phyloP scores from a whole-genome alignment of 1,140 invertebrate species.

The Euglossa dilemma region DNA sequence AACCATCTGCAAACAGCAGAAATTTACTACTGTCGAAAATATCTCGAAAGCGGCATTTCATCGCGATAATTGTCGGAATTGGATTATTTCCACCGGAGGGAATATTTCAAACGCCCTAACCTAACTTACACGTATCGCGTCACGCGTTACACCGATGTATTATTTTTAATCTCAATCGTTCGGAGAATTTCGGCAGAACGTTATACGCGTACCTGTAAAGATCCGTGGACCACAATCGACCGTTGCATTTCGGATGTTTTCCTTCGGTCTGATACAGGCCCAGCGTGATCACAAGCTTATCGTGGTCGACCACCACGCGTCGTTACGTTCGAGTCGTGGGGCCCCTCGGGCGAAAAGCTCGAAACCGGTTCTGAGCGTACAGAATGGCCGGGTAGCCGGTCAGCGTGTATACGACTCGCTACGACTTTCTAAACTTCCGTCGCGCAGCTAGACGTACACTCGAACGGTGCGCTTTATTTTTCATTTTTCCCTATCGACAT shows the following conservation, averaged over 20 bases:
- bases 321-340: constrained; percentile 68
- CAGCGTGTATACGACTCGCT: constrained; percentile 61
- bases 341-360: constrained; percentile 58
- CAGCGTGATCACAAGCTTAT: constrained; percentile 54
- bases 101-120: background rate
- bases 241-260: constrained; percentile 50
- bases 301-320: constrained; percentile 62
- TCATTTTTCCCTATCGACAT: constrained; percentile 11
- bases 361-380: constrained; percentile 62
- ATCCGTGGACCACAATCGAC: background rate
- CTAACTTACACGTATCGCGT: background rate
- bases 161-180: background rate
- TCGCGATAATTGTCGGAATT: background rate
- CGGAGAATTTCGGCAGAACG: background rate
- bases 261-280: constrained; percentile 29
- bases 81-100: background rate
- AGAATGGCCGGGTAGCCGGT: constrained; percentile 61
- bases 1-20: background rate
- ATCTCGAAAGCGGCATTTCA: background rate
- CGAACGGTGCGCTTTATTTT: constrained; percentile 39
- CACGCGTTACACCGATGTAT: too few relatives aligned
- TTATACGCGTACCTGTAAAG: background rate
- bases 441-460: constrained; percentile 29
- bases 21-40: background rate
- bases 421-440: constrained; percentile 70